A percentile compares a stretch with the other conserved stretches of the same genome.
Conservation (phyloP, 2,797 vertebrate species). For the Sebastes itinus region DNA sequence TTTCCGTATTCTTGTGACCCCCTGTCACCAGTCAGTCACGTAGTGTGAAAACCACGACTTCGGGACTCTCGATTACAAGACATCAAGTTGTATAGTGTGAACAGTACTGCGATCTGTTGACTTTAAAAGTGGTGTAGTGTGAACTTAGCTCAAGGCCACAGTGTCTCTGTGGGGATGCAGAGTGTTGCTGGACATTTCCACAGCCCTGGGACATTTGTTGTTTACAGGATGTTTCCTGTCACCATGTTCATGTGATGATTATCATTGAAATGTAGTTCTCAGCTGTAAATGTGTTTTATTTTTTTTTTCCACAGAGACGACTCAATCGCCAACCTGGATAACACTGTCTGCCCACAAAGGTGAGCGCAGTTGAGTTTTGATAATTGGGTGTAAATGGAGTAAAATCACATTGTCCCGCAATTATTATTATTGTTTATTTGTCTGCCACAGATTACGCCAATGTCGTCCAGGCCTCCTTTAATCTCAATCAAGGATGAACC, state of each 20-base stretch:
- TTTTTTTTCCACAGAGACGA: constrained; percentile 72
- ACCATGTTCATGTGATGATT: not conserved
- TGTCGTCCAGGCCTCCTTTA: not conserved
- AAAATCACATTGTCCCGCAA: not conserved
- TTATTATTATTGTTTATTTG: not conserved
- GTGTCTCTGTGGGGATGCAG: constrained; percentile 5
- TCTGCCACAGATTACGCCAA: not conserved
- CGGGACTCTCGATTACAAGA: not conserved
- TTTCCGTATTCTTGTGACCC: not conserved
- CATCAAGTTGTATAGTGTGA: not conserved
- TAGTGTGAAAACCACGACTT: not conserved
- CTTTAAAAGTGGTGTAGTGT: not conserved
- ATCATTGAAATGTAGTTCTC: not conserved
- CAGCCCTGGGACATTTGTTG: not conserved
- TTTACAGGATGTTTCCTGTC: constrained; percentile 35
- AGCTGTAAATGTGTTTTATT: constrained; percentile 11
- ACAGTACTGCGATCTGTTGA: not conserved
- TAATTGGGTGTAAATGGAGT: not conserved
- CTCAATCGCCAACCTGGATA: constrained; percentile 58
- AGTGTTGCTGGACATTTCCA: constrained; percentile 55
- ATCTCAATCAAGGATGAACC: not conserved
- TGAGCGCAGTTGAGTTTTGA: constrained; percentile 42
- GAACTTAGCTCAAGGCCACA: constrained; percentile 4
- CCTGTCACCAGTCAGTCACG: too few species aligned
- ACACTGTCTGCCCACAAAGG: constrained; percentile 67